Conservation (phyloP, 2,797 vertebrate species). For the Scyliorhinus canicula region DNA sequence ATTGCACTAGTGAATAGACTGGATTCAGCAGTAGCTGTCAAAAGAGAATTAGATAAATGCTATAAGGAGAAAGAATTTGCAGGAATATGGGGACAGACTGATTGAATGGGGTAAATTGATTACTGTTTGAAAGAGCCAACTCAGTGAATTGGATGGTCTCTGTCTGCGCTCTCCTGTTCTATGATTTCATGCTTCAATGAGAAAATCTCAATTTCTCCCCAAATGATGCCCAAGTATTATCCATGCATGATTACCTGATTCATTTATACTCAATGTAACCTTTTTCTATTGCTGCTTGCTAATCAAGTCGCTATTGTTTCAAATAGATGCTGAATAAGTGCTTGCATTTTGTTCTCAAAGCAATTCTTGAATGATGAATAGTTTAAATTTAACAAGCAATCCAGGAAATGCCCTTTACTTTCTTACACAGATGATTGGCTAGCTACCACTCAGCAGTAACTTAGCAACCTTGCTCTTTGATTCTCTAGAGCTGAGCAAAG, state of each 20-base stretch:
- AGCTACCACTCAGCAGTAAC: neutral
- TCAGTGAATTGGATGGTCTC: neutral
- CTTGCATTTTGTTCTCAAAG: neutral
- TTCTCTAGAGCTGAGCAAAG: neutral
- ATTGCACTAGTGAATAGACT: no score
- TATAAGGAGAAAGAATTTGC: no score
- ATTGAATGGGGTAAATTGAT: neutral
- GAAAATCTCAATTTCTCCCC: neutral
- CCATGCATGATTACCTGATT: neutral
- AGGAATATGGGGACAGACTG: no score
- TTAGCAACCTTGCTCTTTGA: neutral
- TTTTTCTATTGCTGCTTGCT: neutral
- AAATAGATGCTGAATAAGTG: neutral
- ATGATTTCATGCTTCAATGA: neutral
- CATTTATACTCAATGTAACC: neutral
- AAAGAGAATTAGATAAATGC: no score
- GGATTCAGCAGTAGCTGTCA: no score
- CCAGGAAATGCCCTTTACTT: neutral
- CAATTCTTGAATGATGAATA: neutral
- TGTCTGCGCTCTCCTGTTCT: neutral
- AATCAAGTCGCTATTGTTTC: neutral
- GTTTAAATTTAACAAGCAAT: neutral
- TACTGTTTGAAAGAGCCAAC: neutral
- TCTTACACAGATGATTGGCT: neutral
- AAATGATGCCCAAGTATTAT: neutral